phyloP scores from a whole-genome alignment of 2,888 invertebrate species.

The Smittia aterrima region DNA sequence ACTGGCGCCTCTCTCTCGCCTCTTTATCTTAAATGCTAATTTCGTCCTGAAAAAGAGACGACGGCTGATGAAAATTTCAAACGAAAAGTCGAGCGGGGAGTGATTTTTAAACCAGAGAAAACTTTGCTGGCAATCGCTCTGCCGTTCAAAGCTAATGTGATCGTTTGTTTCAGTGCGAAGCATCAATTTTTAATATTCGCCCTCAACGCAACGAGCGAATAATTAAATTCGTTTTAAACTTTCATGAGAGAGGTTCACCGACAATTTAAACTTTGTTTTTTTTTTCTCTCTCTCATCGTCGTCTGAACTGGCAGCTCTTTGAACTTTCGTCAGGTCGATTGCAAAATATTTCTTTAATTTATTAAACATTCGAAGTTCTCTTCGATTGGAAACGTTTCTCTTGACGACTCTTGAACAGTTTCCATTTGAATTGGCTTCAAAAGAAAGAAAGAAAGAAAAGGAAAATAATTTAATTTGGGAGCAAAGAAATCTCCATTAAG shows the following conservation, averaged over 20 bases:
- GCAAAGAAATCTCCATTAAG: background rate
- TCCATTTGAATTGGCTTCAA: too few relatives aligned
- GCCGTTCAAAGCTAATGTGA: background rate
- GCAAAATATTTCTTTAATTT: too few relatives aligned
- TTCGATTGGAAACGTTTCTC: too few relatives aligned
- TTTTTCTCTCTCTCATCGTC: too few relatives aligned
- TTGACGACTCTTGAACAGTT: too few relatives aligned
- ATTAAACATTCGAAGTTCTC: too few relatives aligned
- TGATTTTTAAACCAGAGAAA: too few relatives aligned
- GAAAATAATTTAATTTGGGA: constrained; percentile 31
- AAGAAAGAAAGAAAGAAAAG: background rate
- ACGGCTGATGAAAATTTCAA: too few relatives aligned
- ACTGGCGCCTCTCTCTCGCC: background rate
- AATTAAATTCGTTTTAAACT: constrained; percentile 24
- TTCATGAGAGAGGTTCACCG: background rate
- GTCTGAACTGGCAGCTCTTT: too few relatives aligned
- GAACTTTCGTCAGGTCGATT: too few relatives aligned
- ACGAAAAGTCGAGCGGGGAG: too few relatives aligned
- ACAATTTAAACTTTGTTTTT: background rate
- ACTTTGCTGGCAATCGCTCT: too few relatives aligned
- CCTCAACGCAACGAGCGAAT: background rate
- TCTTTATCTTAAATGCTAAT: constrained; percentile 26
- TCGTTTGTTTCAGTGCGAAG: background rate
- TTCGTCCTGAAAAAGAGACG: background rate
- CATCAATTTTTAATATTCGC: constrained; percentile 30